These are phyloP conservation scores for Miichthys miiuy DNA, from an alignment of 2,797 vertebrate species.

Conservation along the genomic window DNA sequence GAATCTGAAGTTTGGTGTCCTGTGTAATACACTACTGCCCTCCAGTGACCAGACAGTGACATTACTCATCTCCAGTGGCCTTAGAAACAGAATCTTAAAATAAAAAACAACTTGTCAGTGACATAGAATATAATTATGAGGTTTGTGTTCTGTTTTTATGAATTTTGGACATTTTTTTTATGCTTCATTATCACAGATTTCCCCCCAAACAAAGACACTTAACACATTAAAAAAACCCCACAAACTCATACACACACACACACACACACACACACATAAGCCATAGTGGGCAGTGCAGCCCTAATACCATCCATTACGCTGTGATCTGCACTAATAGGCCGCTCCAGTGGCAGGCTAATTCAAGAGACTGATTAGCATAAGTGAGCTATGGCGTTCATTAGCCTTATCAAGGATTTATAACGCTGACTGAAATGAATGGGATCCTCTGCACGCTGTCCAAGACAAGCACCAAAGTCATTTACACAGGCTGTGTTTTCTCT, in stretches of 20 bases:
- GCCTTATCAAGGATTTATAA: conserved; percentile 68
- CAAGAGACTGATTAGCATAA: conserved; percentile 70
- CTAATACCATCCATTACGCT: conserved; percentile 58
- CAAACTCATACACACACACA: not conserved
- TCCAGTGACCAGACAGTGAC: conserved; percentile 45
- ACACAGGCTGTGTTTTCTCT: conserved; percentile 27
- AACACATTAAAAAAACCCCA: not conserved
- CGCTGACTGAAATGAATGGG: conserved; percentile 50
- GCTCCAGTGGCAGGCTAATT: conserved; percentile 60
- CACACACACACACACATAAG: conserved; percentile 11
- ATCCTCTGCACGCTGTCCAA: conserved; percentile 22
- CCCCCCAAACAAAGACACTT: not conserved
- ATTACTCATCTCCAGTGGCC: not conserved
- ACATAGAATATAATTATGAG: not conserved
- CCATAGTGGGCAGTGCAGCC: conserved; percentile 17
- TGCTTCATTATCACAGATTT: not conserved
- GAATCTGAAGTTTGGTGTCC: conserved; percentile 46
- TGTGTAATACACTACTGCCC: conserved; percentile 62
- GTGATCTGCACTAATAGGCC: conserved; percentile 61
- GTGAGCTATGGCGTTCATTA: conserved; percentile 75
- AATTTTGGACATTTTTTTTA: not conserved
- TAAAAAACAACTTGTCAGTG: not conserved
- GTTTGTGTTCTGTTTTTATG: not conserved
- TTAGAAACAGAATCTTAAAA: not conserved
- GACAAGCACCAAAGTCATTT: conserved; percentile 24